Evolutionary conservation across 2,888 invertebrate genomes (phyloP).

Genomic region (Diarsia rubi): DNA sequence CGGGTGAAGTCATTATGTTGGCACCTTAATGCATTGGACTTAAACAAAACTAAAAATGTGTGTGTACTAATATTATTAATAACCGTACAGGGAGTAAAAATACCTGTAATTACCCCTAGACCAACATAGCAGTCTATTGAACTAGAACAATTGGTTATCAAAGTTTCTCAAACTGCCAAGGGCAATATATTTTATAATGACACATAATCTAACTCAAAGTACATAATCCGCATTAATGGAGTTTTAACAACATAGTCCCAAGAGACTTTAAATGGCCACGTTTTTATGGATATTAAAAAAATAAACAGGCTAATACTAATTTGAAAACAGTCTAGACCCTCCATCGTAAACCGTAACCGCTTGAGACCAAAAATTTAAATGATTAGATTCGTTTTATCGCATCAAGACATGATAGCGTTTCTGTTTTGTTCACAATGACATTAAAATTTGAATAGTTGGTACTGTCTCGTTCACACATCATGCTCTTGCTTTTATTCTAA

Average conservation of each 20-base stretch:
- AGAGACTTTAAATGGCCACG: conserved; percentile 12
- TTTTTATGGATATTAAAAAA: conserved; percentile 10
- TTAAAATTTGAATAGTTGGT: neutral
- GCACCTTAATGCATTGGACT: neutral
- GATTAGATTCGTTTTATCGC: neutral
- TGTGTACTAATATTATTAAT: no score
- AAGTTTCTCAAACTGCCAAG: neutral
- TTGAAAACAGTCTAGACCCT: conserved; percentile 50
- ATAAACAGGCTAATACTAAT: conserved; percentile 47
- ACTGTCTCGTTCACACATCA: neutral
- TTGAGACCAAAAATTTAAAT: conserved; percentile 5
- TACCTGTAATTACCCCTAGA: neutral
- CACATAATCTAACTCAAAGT: conserved; percentile 28
- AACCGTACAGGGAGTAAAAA: no score
- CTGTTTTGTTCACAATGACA: neutral
- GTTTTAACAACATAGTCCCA: conserved; percentile 10
- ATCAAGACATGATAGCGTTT: neutral
- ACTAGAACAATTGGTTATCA: neutral
- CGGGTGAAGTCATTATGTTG: neutral
- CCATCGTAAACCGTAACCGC: conserved; percentile 17
- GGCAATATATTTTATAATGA: neutral
- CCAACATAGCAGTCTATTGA: neutral
- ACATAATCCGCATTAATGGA: conserved; percentile 23
- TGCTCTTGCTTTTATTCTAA: neutral
- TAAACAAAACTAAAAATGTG: neutral